Evolutionary conservation across 2,888 invertebrate genomes (phyloP), one percentile per base, ranked within the genome.

Genomic region (Papilio protenor): DNA sequence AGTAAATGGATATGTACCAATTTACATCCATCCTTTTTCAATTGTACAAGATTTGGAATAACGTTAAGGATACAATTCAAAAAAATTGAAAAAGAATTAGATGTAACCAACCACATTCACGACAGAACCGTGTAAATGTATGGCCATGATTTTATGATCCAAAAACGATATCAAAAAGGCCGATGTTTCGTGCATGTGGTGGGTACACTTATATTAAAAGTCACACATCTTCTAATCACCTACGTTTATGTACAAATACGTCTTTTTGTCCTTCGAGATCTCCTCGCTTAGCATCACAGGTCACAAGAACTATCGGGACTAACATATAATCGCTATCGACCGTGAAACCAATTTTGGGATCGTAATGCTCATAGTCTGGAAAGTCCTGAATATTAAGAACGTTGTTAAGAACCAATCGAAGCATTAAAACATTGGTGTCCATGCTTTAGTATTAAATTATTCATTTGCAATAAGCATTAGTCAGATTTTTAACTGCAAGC

Each of bases 301-400:
- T 84, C 85, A 90, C 86, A 83, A 83, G 80, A 79, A 85, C 82
- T 82, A 86, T 82, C 79, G 82, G 80, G 81, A 82, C 87, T 84
- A 85, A 83, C 77, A 88, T 83, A 75, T 83, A 84, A 85, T 89
- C 87, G 82, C 84, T 90, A 88, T 88, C 85, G 84, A 92, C 82
- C 85, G 87, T 84, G 84, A 91, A 92, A 87, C 94, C 94, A 84
- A 94, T 82, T 92, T 93, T 94, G 82, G 93, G 91, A 88, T 88
- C 90, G 88, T 89, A 93, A 79, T 81, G 85, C 82, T 86, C 87
- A 88, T 84, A 85, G 82, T 89, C 90, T 90, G 87, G 84, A 87
- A 86, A 86, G 79, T 89, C 94, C 94, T 94, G 93, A 86, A 91
- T 89, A 89, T 92, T 89, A 89, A 92, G 87, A 92, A 91, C 84